Conservation (phyloP, 1,140 invertebrate species). For the Panagrolaimus sp. region DNA sequence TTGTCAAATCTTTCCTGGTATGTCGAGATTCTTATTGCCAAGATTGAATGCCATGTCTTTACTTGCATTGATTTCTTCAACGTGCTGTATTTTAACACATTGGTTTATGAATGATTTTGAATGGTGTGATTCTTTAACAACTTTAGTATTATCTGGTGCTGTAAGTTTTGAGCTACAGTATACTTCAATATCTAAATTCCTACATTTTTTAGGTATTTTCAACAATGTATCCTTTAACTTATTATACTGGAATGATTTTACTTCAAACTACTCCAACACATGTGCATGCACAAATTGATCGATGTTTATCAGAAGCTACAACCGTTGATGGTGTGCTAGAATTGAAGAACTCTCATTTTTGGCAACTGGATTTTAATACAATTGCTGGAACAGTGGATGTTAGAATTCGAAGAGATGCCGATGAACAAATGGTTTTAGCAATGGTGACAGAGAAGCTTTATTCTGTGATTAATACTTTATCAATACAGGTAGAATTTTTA, state of each 20-base stretch:
- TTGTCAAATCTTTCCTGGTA: constrained; percentile 54
- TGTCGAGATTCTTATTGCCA: constrained; percentile 52
- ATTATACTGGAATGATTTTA: constrained; percentile 56
- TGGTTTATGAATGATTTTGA: constrained; percentile 41
- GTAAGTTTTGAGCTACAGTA: too few relatives aligned
- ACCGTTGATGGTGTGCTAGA: constrained; percentile 71
- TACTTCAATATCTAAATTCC: too few relatives aligned
- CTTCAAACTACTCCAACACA: constrained; percentile 56
- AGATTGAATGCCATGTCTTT: constrained; percentile 53
- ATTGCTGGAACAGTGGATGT: constrained; percentile 46
- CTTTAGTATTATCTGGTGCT: constrained; percentile 15
- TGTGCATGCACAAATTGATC: constrained; percentile 56
- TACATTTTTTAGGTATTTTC: too few relatives aligned
- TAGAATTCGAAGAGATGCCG: constrained; percentile 67
- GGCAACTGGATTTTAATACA: constrained; percentile 69
- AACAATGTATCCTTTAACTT: constrained; percentile 50
- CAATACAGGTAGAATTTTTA: constrained; percentile 59
- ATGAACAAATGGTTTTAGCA: constrained; percentile 68
- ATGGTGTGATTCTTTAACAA: constrained; percentile 53
- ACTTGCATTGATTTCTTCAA: constrained; percentile 36
- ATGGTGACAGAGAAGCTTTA: constrained; percentile 66
- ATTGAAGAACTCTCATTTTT: constrained; percentile 69
- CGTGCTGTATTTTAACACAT: constrained; percentile 41
- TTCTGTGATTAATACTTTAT: constrained; percentile 65
- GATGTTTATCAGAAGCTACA: constrained; percentile 64